Percentiles rank a stretch among this genome's conserved stretches.
Conservation (phyloP, 2,113 vertebrate genomes). For the Dicaeum eximium region DNA sequence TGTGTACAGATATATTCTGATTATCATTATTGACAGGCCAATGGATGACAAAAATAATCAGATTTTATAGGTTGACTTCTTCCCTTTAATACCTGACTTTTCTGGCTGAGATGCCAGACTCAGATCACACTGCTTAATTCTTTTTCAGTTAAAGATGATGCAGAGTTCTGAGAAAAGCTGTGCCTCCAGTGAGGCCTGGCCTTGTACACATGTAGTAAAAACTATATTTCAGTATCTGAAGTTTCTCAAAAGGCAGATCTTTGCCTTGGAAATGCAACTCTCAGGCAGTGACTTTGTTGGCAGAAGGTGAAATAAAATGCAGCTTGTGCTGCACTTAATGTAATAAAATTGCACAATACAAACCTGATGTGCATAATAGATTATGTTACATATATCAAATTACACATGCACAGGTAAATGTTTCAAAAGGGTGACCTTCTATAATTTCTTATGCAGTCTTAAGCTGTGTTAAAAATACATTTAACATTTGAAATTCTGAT, state of each 20-base stretch:
- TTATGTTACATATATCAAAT: constrained; percentile 65
- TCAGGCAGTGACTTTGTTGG: background rate
- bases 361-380: constrained; percentile 48
- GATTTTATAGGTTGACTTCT: background rate
- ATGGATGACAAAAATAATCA: background rate
- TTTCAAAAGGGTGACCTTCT: constrained; percentile 66
- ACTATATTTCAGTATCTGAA: background rate
- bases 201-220: background rate
- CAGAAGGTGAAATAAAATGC: background rate
- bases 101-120: background rate
- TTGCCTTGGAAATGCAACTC: background rate
- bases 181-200: background rate
- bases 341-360: constrained; percentile 13
- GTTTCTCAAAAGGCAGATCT: background rate
- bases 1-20: background rate
- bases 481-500: constrained; percentile 94
- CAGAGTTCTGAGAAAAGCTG: background rate
- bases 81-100: background rate
- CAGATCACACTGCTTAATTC: background rate
- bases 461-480: constrained; percentile 80
- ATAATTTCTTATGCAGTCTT: constrained; percentile 80
- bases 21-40: background rate
- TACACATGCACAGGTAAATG: constrained; percentile 59
- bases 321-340: background rate
- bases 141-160: background rate